Conservation (phyloP, 2,797 vertebrate species). For the Dendrocincla tyrannina region DNA sequence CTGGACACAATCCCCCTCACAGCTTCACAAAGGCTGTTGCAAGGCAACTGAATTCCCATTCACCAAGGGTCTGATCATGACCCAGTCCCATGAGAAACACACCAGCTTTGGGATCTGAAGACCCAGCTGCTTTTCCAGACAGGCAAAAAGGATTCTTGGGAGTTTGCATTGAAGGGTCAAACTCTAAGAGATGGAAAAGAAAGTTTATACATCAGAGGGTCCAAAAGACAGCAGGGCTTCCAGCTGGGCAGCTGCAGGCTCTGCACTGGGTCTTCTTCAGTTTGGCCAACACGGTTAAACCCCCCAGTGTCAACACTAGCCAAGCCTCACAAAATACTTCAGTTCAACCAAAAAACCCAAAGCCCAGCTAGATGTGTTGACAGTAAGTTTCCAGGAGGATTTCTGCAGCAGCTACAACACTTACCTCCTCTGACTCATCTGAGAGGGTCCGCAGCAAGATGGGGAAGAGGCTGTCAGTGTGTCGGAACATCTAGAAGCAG, state of each 20-base stretch:
- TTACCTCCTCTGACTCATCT: conserved; percentile 94
- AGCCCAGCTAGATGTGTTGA: background rate
- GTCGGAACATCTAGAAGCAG: conserved; percentile 90
- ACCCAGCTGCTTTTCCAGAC: background rate
- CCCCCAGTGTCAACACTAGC: background rate
- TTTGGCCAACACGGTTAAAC: background rate
- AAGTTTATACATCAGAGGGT: background rate
- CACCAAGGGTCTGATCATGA: background rate
- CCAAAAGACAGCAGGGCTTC: rapidly evolving
- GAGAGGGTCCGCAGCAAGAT: conserved; percentile 94
- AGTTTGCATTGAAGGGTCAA: background rate
- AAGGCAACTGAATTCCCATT: background rate
- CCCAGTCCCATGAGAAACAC: rapidly evolving
- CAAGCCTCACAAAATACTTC: background rate
- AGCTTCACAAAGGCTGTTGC: background rate
- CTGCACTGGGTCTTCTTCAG: background rate
- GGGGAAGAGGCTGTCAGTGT: conserved; percentile 96
- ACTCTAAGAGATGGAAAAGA: background rate
- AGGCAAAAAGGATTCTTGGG: background rate
- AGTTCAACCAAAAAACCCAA: background rate
- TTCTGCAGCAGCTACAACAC: background rate
- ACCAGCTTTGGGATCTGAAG: background rate
- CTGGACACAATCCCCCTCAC: rapidly evolving
- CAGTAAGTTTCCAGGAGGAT: background rate
- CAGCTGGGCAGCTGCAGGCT: background rate